These are phyloP conservation scores for Arctopsyche grandis DNA, from an alignment of 1,140 invertebrate species.

Conservation along the genomic window DNA sequence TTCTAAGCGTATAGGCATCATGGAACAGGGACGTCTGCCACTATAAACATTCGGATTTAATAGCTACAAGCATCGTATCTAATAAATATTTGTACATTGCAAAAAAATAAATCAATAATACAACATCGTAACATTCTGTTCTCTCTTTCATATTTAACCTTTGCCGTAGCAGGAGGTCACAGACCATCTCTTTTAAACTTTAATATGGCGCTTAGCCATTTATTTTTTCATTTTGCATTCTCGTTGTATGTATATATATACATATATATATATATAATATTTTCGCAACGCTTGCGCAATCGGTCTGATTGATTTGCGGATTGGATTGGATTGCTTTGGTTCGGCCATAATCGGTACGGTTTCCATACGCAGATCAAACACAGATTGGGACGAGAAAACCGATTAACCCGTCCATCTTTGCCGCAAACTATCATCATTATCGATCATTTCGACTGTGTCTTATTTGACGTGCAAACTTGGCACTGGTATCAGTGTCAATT, in stretches of 20 bases:
- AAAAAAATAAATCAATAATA: too few relatives aligned
- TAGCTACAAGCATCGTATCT: too few relatives aligned
- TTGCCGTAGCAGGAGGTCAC: not conserved
- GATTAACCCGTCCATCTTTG: not conserved
- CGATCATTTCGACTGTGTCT: too few relatives aligned
- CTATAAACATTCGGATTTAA: too few relatives aligned
- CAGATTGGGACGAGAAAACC: not conserved
- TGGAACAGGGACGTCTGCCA: too few relatives aligned
- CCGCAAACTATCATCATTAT: too few relatives aligned
- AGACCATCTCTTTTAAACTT: not conserved
- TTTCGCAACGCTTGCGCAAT: conserved; percentile 6
- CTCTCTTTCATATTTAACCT: not conserved
- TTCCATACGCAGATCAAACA: not conserved
- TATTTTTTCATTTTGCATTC: not conserved
- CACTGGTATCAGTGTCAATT: too few relatives aligned
- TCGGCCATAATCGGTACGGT: conserved; percentile 14
- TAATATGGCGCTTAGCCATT: not conserved
- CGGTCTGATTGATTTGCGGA: conserved; percentile 11
- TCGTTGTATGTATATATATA: not conserved
- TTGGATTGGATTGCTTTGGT: not conserved
- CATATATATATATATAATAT: not conserved
- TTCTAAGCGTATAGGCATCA: too few relatives aligned
- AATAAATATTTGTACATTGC: too few relatives aligned
- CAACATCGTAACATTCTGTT: too few relatives aligned
- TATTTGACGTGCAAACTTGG: too few relatives aligned